Conservation (phyloP, 2,888 invertebrate genomes). For the Troides aeacus region DNA sequence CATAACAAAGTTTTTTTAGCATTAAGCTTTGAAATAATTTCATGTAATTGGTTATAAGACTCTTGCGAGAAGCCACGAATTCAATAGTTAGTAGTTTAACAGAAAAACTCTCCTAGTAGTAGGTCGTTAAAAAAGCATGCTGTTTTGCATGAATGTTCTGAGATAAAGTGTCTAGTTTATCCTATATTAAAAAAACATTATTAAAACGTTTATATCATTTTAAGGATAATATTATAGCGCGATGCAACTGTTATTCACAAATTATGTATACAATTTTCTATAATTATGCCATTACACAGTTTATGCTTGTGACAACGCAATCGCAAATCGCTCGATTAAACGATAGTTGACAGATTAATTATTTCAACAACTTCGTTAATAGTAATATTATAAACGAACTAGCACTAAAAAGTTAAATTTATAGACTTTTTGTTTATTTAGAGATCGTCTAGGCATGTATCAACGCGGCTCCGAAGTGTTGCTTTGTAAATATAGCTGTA, state of each 20-base stretch:
- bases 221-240: slow-evolving; percentile 1
- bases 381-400: neutral
- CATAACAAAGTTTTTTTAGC: no score
- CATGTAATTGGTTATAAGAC: neutral
- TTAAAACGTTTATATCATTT: neutral
- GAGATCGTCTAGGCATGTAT: no score
- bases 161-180: no score
- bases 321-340: slow-evolving; percentile 12
- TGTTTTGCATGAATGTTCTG: no score
- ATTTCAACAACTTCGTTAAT: slow-evolving; percentile 1
- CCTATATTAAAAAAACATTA: neutral
- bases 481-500: no score
- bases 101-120: no score
- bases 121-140: no score
- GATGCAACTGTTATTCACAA: slow-evolving; percentile 4
- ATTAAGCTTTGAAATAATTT: neutral
- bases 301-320: slow-evolving; percentile 18
- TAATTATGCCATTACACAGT: slow-evolving; percentile 22
- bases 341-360: slow-evolving; percentile 19
- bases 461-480: no score
- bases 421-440: no score
- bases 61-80: neutral
- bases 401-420: neutral
- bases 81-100: no score
- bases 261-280: slow-evolving; percentile 12